Percentiles rank a stretch among this genome's conserved stretches.
Evolutionary conservation across 2,888 invertebrate genomes (phyloP).

Genomic region (Dynastes grantii): DNA sequence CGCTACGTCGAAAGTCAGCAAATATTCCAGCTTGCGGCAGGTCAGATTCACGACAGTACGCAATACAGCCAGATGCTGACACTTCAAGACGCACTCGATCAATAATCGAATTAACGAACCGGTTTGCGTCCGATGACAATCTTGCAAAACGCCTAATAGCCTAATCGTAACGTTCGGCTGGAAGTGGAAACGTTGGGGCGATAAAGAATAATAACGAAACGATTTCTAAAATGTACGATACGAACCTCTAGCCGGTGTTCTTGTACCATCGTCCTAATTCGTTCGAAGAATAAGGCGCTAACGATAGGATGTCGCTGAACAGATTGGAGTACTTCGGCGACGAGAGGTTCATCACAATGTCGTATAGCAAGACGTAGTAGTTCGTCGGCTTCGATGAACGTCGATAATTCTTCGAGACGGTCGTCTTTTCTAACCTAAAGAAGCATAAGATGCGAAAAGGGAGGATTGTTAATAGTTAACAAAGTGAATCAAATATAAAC

Average conservation of each 20-base stretch:
- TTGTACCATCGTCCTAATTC: not conserved
- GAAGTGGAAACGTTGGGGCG: conserved; percentile 54
- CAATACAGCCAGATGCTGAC: conserved; percentile 79
- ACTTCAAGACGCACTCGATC: conserved; percentile 78
- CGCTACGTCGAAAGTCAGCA: conserved; percentile 77
- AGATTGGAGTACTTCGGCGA: conserved; percentile 76
- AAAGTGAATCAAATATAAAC: too few relatives aligned
- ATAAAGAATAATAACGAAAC: too few relatives aligned
- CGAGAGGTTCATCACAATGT: conserved; percentile 78
- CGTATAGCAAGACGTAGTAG: conserved; percentile 75
- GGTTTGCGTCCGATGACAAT: conserved; percentile 80
- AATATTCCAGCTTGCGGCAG: conserved; percentile 78
- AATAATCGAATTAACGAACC: conserved; percentile 79
- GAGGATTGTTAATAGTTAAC: too few relatives aligned
- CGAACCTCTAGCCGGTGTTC: too few relatives aligned
- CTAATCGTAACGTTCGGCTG: conserved; percentile 81
- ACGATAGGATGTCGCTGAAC: conserved; percentile 78
- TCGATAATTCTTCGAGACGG: conserved; percentile 82
- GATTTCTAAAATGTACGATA: too few relatives aligned
- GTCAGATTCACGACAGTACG: conserved; percentile 83
- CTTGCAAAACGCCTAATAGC: conserved; percentile 79
- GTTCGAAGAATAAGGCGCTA: conserved; percentile 67
- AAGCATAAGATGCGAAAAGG: too few relatives aligned
- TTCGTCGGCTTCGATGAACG: conserved; percentile 84
- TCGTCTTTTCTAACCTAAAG: conserved; percentile 74